Conservation (phyloP, 1,140 invertebrate genomes). For the Episyrphus balteatus region DNA sequence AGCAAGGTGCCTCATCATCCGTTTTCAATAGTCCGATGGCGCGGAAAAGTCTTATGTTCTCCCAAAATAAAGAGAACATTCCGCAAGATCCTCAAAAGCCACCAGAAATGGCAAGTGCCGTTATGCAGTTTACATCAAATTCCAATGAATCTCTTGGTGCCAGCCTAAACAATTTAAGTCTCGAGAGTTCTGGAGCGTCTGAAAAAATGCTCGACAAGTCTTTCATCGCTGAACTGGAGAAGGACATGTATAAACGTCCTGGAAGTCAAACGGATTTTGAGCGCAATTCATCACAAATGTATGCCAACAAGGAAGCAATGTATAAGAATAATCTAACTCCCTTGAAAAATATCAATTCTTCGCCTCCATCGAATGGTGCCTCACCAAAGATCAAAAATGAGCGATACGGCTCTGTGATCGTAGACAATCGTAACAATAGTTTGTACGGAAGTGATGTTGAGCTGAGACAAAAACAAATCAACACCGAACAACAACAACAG, state of each 20-base stretch:
- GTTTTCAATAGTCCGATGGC: slow-evolving; percentile 18
- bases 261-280: slow-evolving; percentile 24
- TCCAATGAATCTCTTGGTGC: slow-evolving; percentile 1
- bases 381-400: slow-evolving; percentile 11
- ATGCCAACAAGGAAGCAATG: slow-evolving; percentile 23
- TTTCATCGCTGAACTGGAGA: slow-evolving; percentile 51
- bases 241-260: slow-evolving; percentile 39
- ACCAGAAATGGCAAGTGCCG: slow-evolving; percentile 10
- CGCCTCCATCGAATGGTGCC: slow-evolving; percentile 14
- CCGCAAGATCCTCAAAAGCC: slow-evolving; percentile 5
- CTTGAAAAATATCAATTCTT: slow-evolving; percentile 18
- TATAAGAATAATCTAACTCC: slow-evolving; percentile 32
- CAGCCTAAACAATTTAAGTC: slow-evolving; percentile 18
- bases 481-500: neutral
- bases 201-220: slow-evolving; percentile 38
- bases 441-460: neutral
- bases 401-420: slow-evolving; percentile 8
- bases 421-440: too few relatives aligned
- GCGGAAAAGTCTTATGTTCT: slow-evolving; percentile 16
- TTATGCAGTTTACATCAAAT: slow-evolving; percentile 12
- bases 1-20: neutral
- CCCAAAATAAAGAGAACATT: slow-evolving; percentile 27
- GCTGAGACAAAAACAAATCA: slow-evolving; percentile 7
- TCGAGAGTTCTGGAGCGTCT: slow-evolving; percentile 12
- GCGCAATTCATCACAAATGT: slow-evolving; percentile 42